phyloP scores from a whole-genome alignment of 2,888 invertebrate species.

The Cabera pusaria region DNA sequence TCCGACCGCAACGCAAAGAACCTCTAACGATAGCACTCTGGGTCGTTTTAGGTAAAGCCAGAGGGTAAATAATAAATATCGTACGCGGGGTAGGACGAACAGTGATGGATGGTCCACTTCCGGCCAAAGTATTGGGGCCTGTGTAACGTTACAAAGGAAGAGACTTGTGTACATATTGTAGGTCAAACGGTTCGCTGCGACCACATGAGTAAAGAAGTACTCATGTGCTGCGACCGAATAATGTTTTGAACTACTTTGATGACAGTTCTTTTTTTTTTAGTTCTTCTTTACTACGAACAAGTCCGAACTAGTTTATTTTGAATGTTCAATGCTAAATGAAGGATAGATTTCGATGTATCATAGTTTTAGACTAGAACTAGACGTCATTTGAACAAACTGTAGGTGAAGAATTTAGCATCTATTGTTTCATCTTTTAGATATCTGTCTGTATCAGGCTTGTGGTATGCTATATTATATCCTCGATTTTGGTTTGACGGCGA shows the following conservation, averaged over 20 bases:
- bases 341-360: too few species aligned
- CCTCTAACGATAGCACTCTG: not conserved
- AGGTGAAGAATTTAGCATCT: too few species aligned
- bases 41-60: slow-evolving; percentile 28
- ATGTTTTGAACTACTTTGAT: slow-evolving; percentile 1
- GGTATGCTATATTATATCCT: too few species aligned
- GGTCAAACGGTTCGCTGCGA: slow-evolving; percentile 11
- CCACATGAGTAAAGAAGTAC: too few species aligned
- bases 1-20: not conserved
- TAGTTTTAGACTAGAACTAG: too few species aligned
- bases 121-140: slow-evolving; percentile 43
- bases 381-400: too few species aligned
- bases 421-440: too few species aligned
- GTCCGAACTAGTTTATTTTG: too few species aligned
- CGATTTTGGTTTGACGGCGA: too few species aligned
- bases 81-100: slow-evolving; percentile 40
- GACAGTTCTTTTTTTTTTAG: not conserved
- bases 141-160: slow-evolving; percentile 32
- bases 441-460: too few species aligned
- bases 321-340: too few species aligned
- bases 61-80: slow-evolving; percentile 59
- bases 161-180: slow-evolving; percentile 18
- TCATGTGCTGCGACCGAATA: slow-evolving; percentile 15
- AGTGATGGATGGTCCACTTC: slow-evolving; percentile 48
- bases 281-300: too few species aligned